Percentiles rank a stretch among this genome's conserved stretches.
These are phyloP conservation scores for Cyprinodon brontotheroides DNA, from an alignment of 2,113 vertebrate species.

Conservation along the genomic window DNA sequence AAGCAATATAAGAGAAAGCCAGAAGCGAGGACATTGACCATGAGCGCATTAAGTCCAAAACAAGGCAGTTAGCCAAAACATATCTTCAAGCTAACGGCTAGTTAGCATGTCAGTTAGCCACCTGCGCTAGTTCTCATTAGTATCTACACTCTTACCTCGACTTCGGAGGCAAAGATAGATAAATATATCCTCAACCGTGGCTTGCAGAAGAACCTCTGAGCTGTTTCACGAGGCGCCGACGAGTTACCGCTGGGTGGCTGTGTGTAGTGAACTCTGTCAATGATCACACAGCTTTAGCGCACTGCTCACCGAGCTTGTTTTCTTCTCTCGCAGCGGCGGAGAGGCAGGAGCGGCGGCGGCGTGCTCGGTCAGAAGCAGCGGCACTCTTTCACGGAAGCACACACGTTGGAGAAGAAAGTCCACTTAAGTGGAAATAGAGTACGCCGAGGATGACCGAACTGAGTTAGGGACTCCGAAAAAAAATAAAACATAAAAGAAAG, in stretches of 20 bases:
- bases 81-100: conserved; percentile 53
- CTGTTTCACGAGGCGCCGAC: conserved; percentile 3
- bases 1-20: background rate
- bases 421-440: background rate
- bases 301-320: conserved; percentile 63
- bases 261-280: conserved; percentile 82
- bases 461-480: background rate
- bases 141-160: conserved; percentile 50
- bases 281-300: conserved; percentile 77
- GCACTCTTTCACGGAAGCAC: conserved; percentile 45
- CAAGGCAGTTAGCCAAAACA: conserved; percentile 61
- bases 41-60: conserved; percentile 55
- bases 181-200: background rate
- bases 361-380: conserved; percentile 55
- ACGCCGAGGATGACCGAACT: background rate
- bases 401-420: conserved; percentile 23
- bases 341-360: conserved; percentile 37
- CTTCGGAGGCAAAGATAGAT: conserved; percentile 6
- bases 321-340: conserved; percentile 57
- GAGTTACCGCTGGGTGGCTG: conserved; percentile 49
- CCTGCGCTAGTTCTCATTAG: conserved; percentile 33
- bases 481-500: background rate
- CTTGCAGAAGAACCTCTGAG: conserved; percentile 3
- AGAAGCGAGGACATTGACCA: conserved; percentile 38
- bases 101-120: conserved; percentile 60